Percentiles rank a stretch among this genome's conserved stretches.
These are phyloP conservation scores for Datnioides undecimradiatus DNA, from an alignment of 2,113 vertebrate species.

Conservation along the genomic window DNA sequence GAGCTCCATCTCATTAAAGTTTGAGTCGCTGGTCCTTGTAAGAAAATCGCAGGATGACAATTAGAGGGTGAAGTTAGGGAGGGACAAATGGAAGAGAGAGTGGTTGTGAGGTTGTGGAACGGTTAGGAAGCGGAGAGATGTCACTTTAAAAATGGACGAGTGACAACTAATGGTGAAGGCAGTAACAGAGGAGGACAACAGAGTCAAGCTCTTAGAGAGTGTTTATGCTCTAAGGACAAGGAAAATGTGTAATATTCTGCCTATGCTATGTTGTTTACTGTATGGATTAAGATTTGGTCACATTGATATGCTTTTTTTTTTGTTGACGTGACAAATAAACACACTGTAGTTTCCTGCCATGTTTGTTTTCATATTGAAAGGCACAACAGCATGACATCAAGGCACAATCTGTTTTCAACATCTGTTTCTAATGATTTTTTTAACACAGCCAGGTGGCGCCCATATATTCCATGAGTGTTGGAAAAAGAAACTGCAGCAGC, in stretches of 20 bases:
- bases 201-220: background rate
- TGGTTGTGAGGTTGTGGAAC: conserved; percentile 35
- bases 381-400: background rate
- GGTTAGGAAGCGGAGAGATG: conserved; percentile 42
- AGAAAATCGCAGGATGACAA: conserved; percentile 67
- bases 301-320: too few species aligned
- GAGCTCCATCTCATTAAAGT: conserved; percentile 79
- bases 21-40: conserved; percentile 65
- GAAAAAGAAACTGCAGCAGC: background rate
- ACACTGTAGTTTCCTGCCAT: background rate
- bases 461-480: background rate
- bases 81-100: conserved; percentile 42
- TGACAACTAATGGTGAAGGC: conserved; percentile 50
- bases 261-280: background rate
- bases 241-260: background rate
- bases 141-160: conserved; percentile 63
- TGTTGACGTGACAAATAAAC: background rate
- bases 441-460: conserved; percentile 5
- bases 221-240: background rate
- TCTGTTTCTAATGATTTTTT: conserved; percentile 19
- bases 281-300: background rate
- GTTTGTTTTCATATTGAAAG: background rate
- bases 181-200: background rate
- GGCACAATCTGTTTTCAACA: conserved; percentile 8
- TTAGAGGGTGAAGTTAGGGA: conserved; percentile 58